Percentiles rank a stretch among this genome's conserved stretches.
Conservation (phyloP, 2,113 vertebrate species). For the Corythornis vintsioides region DNA sequence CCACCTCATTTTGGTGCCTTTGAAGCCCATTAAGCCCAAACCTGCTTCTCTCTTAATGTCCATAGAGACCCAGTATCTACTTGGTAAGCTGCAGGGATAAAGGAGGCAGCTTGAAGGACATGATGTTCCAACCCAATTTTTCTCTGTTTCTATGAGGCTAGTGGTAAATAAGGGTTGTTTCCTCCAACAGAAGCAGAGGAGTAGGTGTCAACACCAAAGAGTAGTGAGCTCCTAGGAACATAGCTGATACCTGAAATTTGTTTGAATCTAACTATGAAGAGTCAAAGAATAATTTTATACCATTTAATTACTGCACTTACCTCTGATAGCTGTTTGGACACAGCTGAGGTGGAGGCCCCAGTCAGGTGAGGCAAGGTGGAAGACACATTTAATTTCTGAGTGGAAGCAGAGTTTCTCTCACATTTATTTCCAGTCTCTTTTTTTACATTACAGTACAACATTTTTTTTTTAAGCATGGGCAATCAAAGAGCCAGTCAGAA, state of each 20-base stretch:
- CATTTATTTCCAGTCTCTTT: constrained; percentile 56
- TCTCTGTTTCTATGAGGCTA: rapidly evolving
- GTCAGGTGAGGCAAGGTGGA: neutral
- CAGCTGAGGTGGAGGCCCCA: neutral
- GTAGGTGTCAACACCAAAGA: neutral
- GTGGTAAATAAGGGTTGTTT: neutral
- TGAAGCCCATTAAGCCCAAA: neutral
- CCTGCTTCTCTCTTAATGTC: neutral
- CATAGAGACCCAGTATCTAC: neutral
- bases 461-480: constrained; percentile 34
- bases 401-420: constrained; percentile 63
- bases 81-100: neutral
- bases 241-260: neutral
- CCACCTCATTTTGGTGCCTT: neutral
- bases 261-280: neutral
- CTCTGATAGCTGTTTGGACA: neutral
- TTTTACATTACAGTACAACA: constrained; percentile 46
- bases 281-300: neutral
- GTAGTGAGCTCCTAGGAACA: neutral
- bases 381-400: constrained; percentile 44
- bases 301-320: neutral
- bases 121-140: neutral
- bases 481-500: constrained; percentile 71
- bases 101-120: neutral
- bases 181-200: neutral